Evolutionary conservation across 2,888 invertebrate species (phyloP).

Genomic region (Scrobipalpa costella): DNA sequence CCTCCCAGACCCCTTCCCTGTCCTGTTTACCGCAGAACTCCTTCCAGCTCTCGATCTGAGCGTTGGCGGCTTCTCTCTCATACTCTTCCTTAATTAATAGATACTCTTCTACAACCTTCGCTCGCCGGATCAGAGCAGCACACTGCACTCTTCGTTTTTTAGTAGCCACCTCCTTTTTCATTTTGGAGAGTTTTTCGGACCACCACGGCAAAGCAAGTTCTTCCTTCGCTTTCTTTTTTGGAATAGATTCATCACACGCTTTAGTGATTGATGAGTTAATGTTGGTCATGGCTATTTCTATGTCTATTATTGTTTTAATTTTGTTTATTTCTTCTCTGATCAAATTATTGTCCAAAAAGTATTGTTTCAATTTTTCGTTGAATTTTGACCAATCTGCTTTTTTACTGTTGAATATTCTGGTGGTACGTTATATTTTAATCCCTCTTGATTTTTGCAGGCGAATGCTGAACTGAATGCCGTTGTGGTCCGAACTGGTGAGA

Average conservation of each 20-base stretch:
- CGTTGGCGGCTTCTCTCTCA: neutral
- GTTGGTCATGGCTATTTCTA: neutral
- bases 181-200: conserved; percentile 14
- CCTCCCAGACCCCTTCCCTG: too few relatives aligned
- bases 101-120: conserved; percentile 24
- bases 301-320: neutral
- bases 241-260: neutral
- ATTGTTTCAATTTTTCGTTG: conserved; percentile 8
- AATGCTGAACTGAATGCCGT: conserved; percentile 2
- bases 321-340: neutral
- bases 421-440: neutral
- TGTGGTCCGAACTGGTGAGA: conserved; percentile 18
- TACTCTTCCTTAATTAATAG: conserved; percentile 27
- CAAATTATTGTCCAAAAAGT: too few relatives aligned
- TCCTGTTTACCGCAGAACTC: conserved; percentile 29
- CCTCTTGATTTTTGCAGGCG: neutral
- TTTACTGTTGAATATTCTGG: conserved; percentile 13
- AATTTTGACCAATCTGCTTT: conserved; percentile 13
- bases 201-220: conserved; percentile 17
- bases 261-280: neutral
- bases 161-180: conserved; percentile 13
- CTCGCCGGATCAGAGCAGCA: conserved; percentile 28
- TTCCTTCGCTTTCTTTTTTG: neutral
- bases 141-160: conserved; percentile 10
- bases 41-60: conserved; percentile 28